phyloP scores from a whole-genome alignment of 2,888 invertebrate species.

The Heliconius charithonia region DNA sequence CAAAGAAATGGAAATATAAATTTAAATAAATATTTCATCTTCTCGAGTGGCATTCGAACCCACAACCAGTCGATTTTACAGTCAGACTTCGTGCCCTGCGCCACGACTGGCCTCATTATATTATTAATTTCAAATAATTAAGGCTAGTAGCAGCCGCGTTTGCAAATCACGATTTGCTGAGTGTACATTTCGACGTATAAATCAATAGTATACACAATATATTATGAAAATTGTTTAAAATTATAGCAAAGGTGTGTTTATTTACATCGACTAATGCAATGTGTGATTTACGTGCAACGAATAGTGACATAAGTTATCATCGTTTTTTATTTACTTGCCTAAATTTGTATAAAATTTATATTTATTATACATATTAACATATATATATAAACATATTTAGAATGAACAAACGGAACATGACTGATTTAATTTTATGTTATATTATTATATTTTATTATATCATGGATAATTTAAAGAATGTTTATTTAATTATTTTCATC shows the following conservation, averaged over 20 bases:
- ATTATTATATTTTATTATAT: no score
- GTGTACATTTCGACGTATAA: not conserved
- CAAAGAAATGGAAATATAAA: no score
- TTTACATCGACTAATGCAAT: not conserved
- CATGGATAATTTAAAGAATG: no score
- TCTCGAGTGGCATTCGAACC: no score
- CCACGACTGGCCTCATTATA: no score
- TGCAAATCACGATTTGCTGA: not conserved
- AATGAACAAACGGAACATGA: no score
- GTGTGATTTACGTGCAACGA: not conserved
- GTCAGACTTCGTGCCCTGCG: no score
- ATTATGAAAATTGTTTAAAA: not conserved
- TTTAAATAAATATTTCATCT: no score
- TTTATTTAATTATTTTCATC: no score
- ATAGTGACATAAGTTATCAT: not conserved
- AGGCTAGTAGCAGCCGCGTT: not conserved
- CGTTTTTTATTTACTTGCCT: not conserved
- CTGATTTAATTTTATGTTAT: no score
- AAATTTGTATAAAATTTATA: not conserved
- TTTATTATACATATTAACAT: not conserved
- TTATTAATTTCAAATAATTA: not conserved
- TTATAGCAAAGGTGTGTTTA: slow-evolving; percentile 18
- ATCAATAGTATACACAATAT: not conserved
- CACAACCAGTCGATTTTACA: no score
- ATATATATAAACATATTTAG: no score